phyloP scores from a whole-genome alignment of 2,113 vertebrate species.

The Thermophis baileyi region DNA sequence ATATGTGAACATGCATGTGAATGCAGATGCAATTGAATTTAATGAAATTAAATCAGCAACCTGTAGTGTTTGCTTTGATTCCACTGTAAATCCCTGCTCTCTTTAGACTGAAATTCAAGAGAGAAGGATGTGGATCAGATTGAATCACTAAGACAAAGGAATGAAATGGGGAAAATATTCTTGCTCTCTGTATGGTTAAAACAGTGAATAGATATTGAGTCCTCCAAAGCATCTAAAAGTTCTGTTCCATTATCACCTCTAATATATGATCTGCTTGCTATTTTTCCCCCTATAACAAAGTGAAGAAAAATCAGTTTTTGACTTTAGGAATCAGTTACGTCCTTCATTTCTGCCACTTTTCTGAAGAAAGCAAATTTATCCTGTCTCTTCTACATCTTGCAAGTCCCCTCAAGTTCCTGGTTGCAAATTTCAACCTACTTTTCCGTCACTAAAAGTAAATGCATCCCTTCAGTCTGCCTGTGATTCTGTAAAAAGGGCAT shows the following conservation, averaged over 20 bases:
- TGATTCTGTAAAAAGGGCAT: background rate
- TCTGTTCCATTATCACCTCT: too few relatives aligned
- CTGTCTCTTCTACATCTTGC: background rate
- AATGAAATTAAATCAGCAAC: too few relatives aligned
- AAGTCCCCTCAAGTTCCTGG: background rate
- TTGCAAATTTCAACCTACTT: background rate
- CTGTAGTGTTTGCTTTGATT: too few relatives aligned
- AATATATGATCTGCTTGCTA: background rate
- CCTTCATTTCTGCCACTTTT: background rate
- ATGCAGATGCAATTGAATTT: too few relatives aligned
- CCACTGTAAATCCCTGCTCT: too few relatives aligned
- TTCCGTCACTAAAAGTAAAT: background rate
- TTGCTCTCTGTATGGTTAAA: background rate
- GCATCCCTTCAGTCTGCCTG: background rate
- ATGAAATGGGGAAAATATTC: background rate
- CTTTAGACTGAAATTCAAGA: too few relatives aligned
- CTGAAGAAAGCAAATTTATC: background rate
- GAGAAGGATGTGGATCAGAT: too few relatives aligned
- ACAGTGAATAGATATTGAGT: background rate
- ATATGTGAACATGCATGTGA: too few relatives aligned
- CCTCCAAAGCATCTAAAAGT: background rate
- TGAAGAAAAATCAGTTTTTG: background rate
- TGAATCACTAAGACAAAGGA: background rate
- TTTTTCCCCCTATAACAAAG: background rate
- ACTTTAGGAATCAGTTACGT: background rate